Evolutionary conservation across 2,113 vertebrate genomes (phyloP).

Genomic region (sheep (Ovis aries)): DNA sequence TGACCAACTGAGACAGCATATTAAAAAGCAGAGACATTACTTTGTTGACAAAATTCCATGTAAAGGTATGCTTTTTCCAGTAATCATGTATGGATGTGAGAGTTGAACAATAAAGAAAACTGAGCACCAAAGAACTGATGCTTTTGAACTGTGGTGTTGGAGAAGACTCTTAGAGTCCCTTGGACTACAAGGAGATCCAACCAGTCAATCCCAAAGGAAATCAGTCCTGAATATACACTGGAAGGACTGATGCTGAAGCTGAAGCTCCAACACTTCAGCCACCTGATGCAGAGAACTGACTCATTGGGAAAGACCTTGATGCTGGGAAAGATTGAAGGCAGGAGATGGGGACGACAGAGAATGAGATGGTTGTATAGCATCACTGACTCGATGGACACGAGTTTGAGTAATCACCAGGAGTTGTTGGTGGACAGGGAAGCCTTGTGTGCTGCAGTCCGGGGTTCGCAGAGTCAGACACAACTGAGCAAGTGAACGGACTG

Average conservation of each 20-base stretch:
- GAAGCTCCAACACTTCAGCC: not conserved
- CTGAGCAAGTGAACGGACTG: not conserved
- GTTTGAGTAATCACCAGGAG: not conserved
- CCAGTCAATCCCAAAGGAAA: not conserved
- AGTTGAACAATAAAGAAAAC: not conserved
- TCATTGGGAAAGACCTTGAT: not conserved
- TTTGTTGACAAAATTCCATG: not conserved
- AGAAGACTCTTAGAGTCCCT: not conserved
- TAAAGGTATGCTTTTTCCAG: not conserved
- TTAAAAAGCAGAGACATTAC: not conserved
- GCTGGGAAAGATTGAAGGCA: not conserved
- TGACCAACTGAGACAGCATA: not conserved
- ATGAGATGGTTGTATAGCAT: not conserved
- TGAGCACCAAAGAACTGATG: not conserved
- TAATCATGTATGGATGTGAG: not conserved
- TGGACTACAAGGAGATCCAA: not conserved
- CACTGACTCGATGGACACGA: not conserved
- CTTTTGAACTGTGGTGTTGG: not conserved
- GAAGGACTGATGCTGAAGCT: not conserved
- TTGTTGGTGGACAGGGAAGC: not conserved
- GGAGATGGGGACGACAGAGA: not conserved
- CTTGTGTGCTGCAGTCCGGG: not conserved
- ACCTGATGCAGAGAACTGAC: not conserved
- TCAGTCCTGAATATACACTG: not conserved
- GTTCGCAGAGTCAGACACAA: accelerated